Conservation (phyloP, 2,113 vertebrate genomes). For the Alligator sinensis region DNA sequence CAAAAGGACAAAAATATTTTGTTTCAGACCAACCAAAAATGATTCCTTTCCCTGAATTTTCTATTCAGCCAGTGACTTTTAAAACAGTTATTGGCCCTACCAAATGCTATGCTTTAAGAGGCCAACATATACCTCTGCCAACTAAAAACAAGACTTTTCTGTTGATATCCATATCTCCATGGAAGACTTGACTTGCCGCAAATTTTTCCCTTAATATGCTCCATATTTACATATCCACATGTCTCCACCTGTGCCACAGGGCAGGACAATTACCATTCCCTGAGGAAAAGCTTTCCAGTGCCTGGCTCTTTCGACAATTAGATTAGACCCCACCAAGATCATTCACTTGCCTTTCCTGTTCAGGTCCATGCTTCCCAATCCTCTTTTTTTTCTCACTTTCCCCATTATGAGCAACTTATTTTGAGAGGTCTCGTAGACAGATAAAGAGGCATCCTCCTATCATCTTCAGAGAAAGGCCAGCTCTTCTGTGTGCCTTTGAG, state of each 20-base stretch:
- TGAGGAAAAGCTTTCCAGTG: neutral
- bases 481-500: neutral
- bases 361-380: neutral
- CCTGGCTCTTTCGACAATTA: neutral
- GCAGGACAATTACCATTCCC: neutral
- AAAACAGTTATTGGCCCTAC: too few species aligned
- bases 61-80: neutral
- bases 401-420: neutral
- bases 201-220: neutral
- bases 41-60: neutral
- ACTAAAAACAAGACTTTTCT: neutral
- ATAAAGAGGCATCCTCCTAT: neutral
- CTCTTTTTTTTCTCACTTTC: neutral
- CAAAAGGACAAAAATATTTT: neutral
- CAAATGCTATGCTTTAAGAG: too few species aligned
- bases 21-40: neutral
- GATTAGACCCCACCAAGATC: neutral
- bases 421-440: neutral
- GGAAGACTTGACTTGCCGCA: neutral
- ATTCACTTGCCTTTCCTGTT: neutral
- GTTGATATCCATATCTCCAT: neutral
- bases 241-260: neutral
- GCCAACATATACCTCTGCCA: too few species aligned
- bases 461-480: neutral
- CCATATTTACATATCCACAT: neutral